Evolutionary conservation across 2,888 invertebrate genomes (phyloP).

Genomic region (Entomobrya proxima): DNA sequence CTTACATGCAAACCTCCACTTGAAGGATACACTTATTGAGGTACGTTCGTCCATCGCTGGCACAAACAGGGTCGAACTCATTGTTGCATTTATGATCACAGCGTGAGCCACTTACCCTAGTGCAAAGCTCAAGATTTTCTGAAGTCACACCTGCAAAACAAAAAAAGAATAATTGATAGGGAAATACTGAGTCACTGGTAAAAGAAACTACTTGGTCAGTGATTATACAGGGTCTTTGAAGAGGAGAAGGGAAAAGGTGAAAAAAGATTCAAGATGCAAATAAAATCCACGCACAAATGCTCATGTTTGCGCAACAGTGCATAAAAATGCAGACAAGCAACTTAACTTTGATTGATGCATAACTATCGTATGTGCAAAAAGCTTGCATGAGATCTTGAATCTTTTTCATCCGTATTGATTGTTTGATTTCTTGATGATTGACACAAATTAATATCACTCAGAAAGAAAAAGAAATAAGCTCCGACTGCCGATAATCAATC

Average conservation of each 20-base stretch:
- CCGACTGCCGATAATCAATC: background rate
- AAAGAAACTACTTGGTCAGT: background rate
- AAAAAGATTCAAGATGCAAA: background rate
- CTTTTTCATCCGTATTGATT: background rate
- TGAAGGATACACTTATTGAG: slow-evolving; percentile 87
- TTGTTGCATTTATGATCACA: slow-evolving; percentile 87
- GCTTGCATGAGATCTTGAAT: background rate
- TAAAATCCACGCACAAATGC: background rate
- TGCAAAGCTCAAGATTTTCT: slow-evolving; percentile 80
- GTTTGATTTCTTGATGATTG: slow-evolving; percentile 40
- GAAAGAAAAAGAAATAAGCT: slow-evolving; percentile 2
- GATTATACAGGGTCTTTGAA: background rate
- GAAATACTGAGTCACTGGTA: background rate
- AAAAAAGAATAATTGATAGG: background rate
- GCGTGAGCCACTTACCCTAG: slow-evolving; percentile 83
- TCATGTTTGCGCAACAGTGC: slow-evolving; percentile 5
- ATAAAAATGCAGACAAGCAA: background rate
- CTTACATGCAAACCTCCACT: slow-evolving; percentile 86
- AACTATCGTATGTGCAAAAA: too few species aligned
- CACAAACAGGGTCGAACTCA: slow-evolving; percentile 91
- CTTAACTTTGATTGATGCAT: background rate
- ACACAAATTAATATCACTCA: slow-evolving; percentile 51
- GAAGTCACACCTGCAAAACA: slow-evolving; percentile 74
- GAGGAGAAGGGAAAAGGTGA: background rate
- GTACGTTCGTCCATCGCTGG: slow-evolving; percentile 91